Conservation (phyloP, 2,797 vertebrate species). For the Mus spretus region DNA sequence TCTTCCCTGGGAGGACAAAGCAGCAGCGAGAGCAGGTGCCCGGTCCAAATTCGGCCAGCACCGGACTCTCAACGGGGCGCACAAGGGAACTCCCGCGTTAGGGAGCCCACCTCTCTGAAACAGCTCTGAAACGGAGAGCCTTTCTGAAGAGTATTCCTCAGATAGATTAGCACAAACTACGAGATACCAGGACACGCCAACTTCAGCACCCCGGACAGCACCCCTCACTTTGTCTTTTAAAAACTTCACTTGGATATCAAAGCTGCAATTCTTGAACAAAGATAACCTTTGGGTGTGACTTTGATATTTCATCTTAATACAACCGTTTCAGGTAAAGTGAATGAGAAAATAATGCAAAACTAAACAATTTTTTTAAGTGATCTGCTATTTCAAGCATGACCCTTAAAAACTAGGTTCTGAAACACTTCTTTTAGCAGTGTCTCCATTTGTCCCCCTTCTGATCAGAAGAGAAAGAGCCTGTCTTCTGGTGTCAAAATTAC, state of each 20-base stretch:
- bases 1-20: background rate
- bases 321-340: background rate
- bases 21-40: background rate
- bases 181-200: background rate
- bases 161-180: background rate
- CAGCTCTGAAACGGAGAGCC: background rate
- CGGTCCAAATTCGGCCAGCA: background rate
- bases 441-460: background rate
- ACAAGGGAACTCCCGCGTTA: background rate
- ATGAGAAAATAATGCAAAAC: constrained; percentile 11
- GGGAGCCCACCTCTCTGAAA: background rate
- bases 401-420: constrained; percentile 48
- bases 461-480: constrained; percentile 16
- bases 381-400: background rate
- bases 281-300: background rate
- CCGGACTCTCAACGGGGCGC: background rate
- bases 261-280: background rate
- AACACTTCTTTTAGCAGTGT: background rate
- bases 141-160: background rate
- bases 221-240: background rate
- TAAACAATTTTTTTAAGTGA: background rate
- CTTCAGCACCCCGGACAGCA: constrained; percentile 76
- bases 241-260: background rate
- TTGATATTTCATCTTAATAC: constrained; percentile 11
- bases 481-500: background rate